Evolutionary conservation across 2,888 invertebrate species (phyloP).

Genomic region (Cheilosia vulpina): DNA sequence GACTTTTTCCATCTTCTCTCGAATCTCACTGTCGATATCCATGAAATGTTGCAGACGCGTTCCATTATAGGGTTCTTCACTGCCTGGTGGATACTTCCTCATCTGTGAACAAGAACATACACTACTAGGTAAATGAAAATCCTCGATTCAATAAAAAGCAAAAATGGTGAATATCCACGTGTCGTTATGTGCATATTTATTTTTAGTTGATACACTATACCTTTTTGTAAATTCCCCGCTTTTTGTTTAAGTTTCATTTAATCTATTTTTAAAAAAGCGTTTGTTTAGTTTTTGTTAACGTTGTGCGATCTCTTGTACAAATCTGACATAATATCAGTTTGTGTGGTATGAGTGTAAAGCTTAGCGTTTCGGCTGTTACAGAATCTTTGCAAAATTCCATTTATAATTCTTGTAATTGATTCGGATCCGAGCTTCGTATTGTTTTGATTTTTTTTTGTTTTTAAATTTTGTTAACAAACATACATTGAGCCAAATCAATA

Average conservation of each 20-base stretch:
- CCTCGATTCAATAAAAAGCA: conserved; percentile 10
- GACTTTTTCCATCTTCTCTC: conserved; percentile 78
- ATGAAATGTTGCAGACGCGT: conserved; percentile 84
- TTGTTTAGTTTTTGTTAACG: conserved; percentile 67
- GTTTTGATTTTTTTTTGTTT: conserved; percentile 15
- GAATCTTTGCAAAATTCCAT: conserved; percentile 38
- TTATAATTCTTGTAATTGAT: conserved; percentile 51
- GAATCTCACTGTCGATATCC: conserved; percentile 83
- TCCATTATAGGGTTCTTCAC: conserved; percentile 85
- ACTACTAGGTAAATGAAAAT: conserved; percentile 40
- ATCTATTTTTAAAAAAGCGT: conserved; percentile 40
- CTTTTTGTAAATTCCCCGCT: conserved; percentile 52
- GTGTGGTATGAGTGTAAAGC: conserved; percentile 49
- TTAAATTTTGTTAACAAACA: conserved; percentile 34
- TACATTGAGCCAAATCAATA: conserved; percentile 28
- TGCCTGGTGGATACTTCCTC: conserved; percentile 88
- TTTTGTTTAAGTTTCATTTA: conserved; percentile 28
- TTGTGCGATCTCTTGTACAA: conserved; percentile 57
- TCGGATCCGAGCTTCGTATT: conserved; percentile 58
- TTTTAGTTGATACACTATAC: conserved; percentile 64
- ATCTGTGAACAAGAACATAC: conserved; percentile 84
- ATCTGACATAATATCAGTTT: conserved; percentile 40
- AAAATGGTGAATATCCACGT: neutral
- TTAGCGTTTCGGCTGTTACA: conserved; percentile 36
- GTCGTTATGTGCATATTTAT: conserved; percentile 31